Evolutionary conservation across 2,888 invertebrate species (phyloP).

Genomic region (Charanyca ferruginea): DNA sequence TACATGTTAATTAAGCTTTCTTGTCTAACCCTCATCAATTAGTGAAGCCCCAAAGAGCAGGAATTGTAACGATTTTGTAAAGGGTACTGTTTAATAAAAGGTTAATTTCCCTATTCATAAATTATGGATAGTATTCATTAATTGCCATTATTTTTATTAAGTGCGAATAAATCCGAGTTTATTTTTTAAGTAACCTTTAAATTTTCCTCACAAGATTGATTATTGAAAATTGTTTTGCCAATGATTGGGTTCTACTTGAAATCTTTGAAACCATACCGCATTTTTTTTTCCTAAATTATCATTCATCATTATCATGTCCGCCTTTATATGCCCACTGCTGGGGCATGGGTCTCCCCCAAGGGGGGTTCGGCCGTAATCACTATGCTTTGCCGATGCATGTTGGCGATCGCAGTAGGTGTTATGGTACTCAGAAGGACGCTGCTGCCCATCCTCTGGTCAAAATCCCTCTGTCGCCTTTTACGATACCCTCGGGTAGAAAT

Average conservation of each 20-base stretch:
- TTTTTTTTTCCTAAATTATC: no score
- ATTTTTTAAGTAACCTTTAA: background rate
- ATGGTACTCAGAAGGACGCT: no score
- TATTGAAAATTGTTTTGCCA: slow-evolving; percentile 10
- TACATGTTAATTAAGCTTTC: slow-evolving; percentile 62
- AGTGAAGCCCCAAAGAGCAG: slow-evolving; percentile 60
- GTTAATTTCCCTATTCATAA: slow-evolving; percentile 41
- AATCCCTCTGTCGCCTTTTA: no score
- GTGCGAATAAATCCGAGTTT: background rate
- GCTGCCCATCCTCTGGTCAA: no score
- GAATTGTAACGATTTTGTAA: slow-evolving; percentile 64
- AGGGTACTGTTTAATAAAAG: slow-evolving; percentile 47
- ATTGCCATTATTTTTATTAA: slow-evolving; percentile 27
- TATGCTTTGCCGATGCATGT: no score
- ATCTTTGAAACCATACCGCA: background rate
- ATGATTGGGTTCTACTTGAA: background rate
- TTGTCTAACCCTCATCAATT: slow-evolving; percentile 70
- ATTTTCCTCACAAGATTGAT: slow-evolving; percentile 4
- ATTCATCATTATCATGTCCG: no score
- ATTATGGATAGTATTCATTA: slow-evolving; percentile 26
- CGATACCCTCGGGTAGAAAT: no score
- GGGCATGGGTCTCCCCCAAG: no score
- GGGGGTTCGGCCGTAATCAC: no score
- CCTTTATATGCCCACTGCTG: no score
- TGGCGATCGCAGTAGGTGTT: no score